A percentile compares a stretch with the other conserved stretches of the same genome.
These are phyloP conservation scores for Epirrhoe alternata DNA, from an alignment of 2,888 invertebrate genomes.

Conservation along the genomic window DNA sequence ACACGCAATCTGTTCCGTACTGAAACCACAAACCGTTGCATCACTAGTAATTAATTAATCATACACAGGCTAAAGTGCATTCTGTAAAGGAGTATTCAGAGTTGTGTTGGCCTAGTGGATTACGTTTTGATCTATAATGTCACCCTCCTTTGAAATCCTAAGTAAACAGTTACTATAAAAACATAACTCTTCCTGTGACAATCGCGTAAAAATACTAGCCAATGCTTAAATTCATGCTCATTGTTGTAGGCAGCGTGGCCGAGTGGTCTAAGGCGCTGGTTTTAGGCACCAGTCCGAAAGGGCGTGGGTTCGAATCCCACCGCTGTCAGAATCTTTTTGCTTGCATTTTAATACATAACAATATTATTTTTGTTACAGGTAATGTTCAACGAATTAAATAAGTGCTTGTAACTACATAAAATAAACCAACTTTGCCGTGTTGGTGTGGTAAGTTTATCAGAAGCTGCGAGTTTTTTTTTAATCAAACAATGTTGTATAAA, in stretches of 20 bases:
- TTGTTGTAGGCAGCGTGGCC: conserved; percentile 87
- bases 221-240: neutral
- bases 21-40: no score
- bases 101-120: conserved; percentile 4
- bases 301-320: conserved; percentile 91
- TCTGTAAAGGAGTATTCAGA: no score
- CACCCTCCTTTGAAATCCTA: conserved; percentile 14
- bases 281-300: conserved; percentile 89
- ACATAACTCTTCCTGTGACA: no score
- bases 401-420: neutral
- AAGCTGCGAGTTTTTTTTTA: no score
- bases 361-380: conserved; percentile 32
- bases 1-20: no score
- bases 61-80: no score
- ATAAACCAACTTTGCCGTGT: neutral
- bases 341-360: neutral
- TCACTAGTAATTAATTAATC: no score
- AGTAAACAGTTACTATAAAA: neutral
- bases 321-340: conserved; percentile 71
- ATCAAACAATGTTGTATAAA: no score
- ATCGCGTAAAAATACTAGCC: neutral
- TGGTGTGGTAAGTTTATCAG: neutral
- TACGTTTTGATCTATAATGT: conserved; percentile 35
- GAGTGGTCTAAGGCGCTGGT: conserved; percentile 88
- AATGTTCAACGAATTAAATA: conserved; percentile 1